These are phyloP conservation scores for Helleia helle DNA, from an alignment of 2,888 invertebrate genomes.

Conservation along the genomic window DNA sequence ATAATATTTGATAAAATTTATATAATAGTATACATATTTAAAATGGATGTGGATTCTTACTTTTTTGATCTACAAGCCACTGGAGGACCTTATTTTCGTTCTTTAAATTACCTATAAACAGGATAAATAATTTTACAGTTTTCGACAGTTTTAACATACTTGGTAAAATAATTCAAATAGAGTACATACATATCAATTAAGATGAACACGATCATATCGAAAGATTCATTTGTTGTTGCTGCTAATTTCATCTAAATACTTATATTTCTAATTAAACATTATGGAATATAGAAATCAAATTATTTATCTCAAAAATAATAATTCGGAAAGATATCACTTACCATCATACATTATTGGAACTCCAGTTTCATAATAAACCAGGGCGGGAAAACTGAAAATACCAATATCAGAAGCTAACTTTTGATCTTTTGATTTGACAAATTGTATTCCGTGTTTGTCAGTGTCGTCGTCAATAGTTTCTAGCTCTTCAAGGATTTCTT, in stretches of 20 bases:
- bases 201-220: neutral
- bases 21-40: conserved; percentile 34
- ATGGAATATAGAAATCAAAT: neutral
- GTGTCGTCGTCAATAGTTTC: conserved; percentile 95
- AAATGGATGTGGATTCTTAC: conserved; percentile 85
- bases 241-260: conserved; percentile 7
- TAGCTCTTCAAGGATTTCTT: conserved; percentile 87
- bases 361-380: conserved; percentile 94
- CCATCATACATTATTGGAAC: conserved; percentile 96
- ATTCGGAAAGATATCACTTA: conserved; percentile 60
- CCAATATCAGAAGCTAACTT: conserved; percentile 93
- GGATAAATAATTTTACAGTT: conserved; percentile 35
- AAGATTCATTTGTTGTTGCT: neutral
- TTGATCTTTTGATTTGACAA: conserved; percentile 93
- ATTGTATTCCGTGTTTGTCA: conserved; percentile 93
- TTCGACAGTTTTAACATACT: neutral
- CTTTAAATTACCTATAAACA: conserved; percentile 91
- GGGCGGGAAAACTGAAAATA: conserved; percentile 92
- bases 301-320: neutral
- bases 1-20: conserved; percentile 32
- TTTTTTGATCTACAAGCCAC: conserved; percentile 97
- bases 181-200: conserved; percentile 11
- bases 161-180: neutral
- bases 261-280: too few relatives aligned
- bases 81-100: conserved; percentile 95